Evolutionary conservation across 2,888 invertebrate species (phyloP), one percentile per base, ranked within the genome.

Genomic region (Drosophila sordidula): DNA sequence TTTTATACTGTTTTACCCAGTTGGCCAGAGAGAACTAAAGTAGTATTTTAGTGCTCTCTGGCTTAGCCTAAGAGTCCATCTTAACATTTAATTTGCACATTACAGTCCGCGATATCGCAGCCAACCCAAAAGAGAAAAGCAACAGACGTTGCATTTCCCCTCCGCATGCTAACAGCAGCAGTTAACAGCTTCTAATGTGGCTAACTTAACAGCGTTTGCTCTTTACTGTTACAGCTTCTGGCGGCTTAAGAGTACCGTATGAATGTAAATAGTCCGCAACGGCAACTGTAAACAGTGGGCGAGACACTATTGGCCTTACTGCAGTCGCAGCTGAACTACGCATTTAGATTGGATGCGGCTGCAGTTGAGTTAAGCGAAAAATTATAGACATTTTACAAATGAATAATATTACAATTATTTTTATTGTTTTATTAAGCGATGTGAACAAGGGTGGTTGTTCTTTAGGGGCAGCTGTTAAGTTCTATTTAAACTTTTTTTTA

Each of bases 91-190:
- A 22, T n/a, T 8, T n/a, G 4, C 11, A 38, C 11, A 11, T 26
- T 4, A 16, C 26, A n/a, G 29, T 52, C 29, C 52, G 6, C 1
- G 29, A 4, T 52, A 39, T 9, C 22, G 18, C 6, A 6, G 12
- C 14, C 58, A 58, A 56, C 76, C 75, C 42, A 5, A 34, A 57
- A 75, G 71, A 73, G 70, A 64, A 45, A n/a, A 3, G 29, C 4
- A 29, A 22, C 8, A 12, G 34, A 0, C 9, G 0, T 11, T 34
- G 14, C 11, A 14, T 32, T 59, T 67, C 72, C 76, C 72, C 76
- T 52, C 0, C 32, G 3, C 9, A 25, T 0, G 11, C 8, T 18
- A 46, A 56, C 38, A 46, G 46, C 1, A 12, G 22, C 18, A 16
- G 34, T 12, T 12, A 34, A 34, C 34, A 34, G 34, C 5, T 29